Percentiles rank a stretch among this genome's conserved stretches.
These are phyloP conservation scores for Burhinus bistriatus DNA, from an alignment of 2,113 vertebrate genomes.

Conservation along the genomic window DNA sequence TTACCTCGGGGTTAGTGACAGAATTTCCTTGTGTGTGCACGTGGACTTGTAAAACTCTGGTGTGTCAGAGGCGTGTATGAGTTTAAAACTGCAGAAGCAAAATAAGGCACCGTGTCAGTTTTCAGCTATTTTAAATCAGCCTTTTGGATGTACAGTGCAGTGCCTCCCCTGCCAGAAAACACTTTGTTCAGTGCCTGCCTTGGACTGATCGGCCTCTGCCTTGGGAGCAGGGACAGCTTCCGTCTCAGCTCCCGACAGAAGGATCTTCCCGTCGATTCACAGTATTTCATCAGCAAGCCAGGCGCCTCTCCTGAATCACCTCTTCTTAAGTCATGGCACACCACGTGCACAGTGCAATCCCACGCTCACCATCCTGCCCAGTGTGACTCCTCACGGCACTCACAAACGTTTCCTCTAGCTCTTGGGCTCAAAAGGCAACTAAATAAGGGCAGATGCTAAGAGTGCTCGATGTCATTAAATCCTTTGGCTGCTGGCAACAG, in stretches of 20 bases:
- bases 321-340: background rate
- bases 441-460: background rate
- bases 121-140: background rate
- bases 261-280: background rate
- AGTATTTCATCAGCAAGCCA: accelerated
- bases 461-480: accelerated
- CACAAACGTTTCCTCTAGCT: no score
- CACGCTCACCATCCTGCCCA: accelerated
- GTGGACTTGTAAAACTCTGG: background rate
- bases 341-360: accelerated
- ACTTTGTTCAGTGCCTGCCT: background rate
- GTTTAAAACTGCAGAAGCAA: background rate
- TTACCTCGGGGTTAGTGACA: background rate
- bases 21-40: background rate
- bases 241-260: accelerated
- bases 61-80: background rate
- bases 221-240: background rate
- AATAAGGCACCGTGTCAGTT: background rate
- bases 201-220: background rate
- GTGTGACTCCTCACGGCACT: accelerated
- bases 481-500: background rate
- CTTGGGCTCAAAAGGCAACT: background rate
- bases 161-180: background rate
- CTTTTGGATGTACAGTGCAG: background rate
- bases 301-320: background rate